Evolutionary conservation across 2,113 vertebrate species (phyloP), one percentile per base, ranked within the genome.

Genomic region (Hoplias malabaricus): DNA sequence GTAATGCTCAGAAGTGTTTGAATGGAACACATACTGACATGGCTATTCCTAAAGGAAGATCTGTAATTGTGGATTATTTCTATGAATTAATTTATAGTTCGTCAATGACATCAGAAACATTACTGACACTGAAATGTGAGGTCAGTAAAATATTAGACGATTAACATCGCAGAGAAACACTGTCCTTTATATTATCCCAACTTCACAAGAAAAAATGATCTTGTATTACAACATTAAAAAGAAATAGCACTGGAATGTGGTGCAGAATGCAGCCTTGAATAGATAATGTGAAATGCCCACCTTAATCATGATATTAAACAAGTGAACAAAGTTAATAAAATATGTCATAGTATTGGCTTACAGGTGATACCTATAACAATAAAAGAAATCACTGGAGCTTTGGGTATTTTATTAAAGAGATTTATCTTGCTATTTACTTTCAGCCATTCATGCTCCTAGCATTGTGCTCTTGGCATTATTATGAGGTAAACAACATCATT

Each of bases 401-500:
- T 63, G 6, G 16, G 6, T 25, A 40, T 61, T 48, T 69, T n/a
- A 61, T 61, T 61, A 21, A 36, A 48, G 23, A 16, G 34, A 43
- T 33, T 69, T 36, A 25, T 13, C 27, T 46, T 77, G 36, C 23
- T 56, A 9, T 42, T 67, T 57, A 40, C 5, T 46, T 50, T 36
- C 34, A n/a, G 2, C 25, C 25, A 31, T 29, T 40, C n/a, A 42
- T 48, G 31, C 33, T 61, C 46, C 21, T 43, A 14, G 31, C 7
- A n/a, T 56, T 9, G 10, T 56, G 2, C 11, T 14, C n/a, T n/a
- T n/a, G n/a, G n/a, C 42, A 73, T 40, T 77, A 43, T 33, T 59
- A 42, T 36, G 59, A 81, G 38, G 59, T 57, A 67, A 81, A 46
- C 43, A 67, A 54, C 23, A 66, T 77, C 29, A 43, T 6, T 63